A percentile compares a stretch with the other conserved stretches of the same genome.
phyloP scores from a whole-genome alignment of 2,888 invertebrate genomes.

The Venustoraphidia nigricollis region DNA sequence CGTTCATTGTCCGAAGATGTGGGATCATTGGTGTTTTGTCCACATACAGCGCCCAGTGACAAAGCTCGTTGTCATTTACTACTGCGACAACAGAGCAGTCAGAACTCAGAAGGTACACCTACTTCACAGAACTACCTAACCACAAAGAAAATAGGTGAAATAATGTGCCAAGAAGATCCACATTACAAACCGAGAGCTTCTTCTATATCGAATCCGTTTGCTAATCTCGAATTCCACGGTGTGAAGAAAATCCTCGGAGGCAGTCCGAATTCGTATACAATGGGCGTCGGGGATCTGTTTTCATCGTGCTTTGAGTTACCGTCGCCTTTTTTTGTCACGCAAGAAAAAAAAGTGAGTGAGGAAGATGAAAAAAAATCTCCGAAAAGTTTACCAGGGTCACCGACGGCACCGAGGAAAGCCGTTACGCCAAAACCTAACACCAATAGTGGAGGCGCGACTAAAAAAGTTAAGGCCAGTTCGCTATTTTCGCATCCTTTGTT shows the following conservation, averaged over 20 bases:
- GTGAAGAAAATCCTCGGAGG: constrained; percentile 70
- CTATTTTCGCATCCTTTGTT: constrained; percentile 43
- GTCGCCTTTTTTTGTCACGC: constrained; percentile 39
- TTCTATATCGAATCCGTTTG: constrained; percentile 44
- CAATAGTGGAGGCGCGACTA: constrained; percentile 18
- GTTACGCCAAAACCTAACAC: constrained; percentile 7
- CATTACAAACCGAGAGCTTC: constrained; percentile 56
- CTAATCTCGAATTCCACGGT: constrained; percentile 60
- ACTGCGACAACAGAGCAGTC: constrained; percentile 20
- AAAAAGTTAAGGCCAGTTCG: constrained; percentile 35
- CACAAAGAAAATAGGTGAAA: constrained; percentile 60
- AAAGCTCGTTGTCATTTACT: constrained; percentile 58
- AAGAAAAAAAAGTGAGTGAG: constrained; percentile 14
- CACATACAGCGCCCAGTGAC: constrained; percentile 51
- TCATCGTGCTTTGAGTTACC: constrained; percentile 66
- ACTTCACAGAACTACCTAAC: constrained; percentile 19
- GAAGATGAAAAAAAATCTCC: constrained; percentile 15
- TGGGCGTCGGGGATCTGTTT: constrained; percentile 40
- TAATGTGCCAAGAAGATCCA: constrained; percentile 72
- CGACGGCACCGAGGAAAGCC: constrained; percentile 27
- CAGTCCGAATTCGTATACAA: constrained; percentile 29
- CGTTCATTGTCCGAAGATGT: constrained; percentile 61
- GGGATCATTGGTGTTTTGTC: constrained; percentile 38
- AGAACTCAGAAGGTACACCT: constrained; percentile 1
- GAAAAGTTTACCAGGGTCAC: constrained; percentile 37